Percentiles rank a stretch among this genome's conserved stretches.
These are phyloP conservation scores for Tonatia bakeri DNA, from an alignment of 2,113 vertebrate genomes.

Conservation along the genomic window DNA sequence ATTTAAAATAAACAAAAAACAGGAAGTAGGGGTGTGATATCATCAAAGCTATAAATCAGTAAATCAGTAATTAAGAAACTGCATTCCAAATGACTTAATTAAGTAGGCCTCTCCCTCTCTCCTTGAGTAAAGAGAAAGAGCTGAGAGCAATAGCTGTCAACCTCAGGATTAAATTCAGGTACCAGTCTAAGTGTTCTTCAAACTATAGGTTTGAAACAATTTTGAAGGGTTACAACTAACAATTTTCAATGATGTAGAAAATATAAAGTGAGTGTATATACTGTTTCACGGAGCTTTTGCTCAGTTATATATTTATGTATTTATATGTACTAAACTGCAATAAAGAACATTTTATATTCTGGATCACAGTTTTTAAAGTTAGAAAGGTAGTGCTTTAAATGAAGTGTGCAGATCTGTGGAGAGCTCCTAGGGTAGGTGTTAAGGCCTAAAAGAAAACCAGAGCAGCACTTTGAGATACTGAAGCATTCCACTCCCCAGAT, in stretches of 20 bases:
- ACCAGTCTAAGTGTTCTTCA: neutral
- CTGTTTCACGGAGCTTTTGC: neutral
- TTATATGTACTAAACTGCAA: neutral
- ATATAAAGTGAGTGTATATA: neutral
- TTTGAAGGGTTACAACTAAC: neutral
- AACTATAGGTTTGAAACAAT: neutral
- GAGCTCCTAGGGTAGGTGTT: neutral
- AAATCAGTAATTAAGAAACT: conserved; percentile 3
- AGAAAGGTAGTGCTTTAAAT: neutral
- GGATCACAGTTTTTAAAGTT: neutral
- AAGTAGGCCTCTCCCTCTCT: neutral
- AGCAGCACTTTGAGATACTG: neutral
- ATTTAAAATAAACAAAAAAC: neutral
- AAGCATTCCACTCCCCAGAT: neutral
- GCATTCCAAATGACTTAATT: neutral
- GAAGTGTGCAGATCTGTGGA: neutral
- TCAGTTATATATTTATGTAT: neutral
- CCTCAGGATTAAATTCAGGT: neutral
- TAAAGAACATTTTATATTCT: neutral
- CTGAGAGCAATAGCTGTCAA: neutral
- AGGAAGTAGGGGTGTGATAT: neutral
- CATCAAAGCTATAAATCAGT: neutral
- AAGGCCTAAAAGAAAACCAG: neutral
- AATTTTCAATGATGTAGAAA: neutral
- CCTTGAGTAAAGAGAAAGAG: neutral